phyloP scores from a whole-genome alignment of 1,140 invertebrate genomes.

The Drosophila insularis region DNA sequence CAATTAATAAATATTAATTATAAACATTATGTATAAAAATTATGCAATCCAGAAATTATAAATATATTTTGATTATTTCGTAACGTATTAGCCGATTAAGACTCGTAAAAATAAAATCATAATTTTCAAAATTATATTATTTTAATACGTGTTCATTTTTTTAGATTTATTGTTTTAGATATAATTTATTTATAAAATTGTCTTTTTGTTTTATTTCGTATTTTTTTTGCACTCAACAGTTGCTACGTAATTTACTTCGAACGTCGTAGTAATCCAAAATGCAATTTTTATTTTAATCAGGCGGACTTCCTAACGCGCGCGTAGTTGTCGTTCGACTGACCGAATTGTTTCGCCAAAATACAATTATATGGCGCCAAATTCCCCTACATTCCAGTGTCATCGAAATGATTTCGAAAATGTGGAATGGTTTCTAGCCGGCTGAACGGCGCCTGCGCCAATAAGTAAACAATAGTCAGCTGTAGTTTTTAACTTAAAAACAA shows the following conservation, averaged over 20 bases:
- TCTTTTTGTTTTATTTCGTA: too few relatives aligned
- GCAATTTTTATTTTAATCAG: conserved; percentile 10
- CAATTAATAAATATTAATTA: too few relatives aligned
- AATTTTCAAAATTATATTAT: too few relatives aligned
- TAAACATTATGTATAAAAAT: too few relatives aligned
- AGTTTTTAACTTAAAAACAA: conserved; percentile 6
- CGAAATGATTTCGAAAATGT: conserved; percentile 50
- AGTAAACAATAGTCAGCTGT: conserved; percentile 69
- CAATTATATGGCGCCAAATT: conserved; percentile 41
- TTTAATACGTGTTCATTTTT: too few relatives aligned
- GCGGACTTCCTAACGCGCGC: conserved; percentile 51
- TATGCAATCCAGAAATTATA: too few relatives aligned
- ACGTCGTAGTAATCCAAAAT: background rate
- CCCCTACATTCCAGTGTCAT: conserved; percentile 45
- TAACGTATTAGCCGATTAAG: too few relatives aligned
- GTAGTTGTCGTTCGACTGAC: conserved; percentile 52
- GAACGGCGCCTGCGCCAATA: conserved; percentile 50
- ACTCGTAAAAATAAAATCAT: too few relatives aligned
- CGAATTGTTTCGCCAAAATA: conserved; percentile 36
- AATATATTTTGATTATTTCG: too few relatives aligned
- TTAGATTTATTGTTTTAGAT: too few relatives aligned
- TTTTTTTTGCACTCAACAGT: too few relatives aligned
- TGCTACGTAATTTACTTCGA: background rate
- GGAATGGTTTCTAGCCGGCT: conserved; percentile 54
- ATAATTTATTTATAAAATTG: too few relatives aligned